Conservation (phyloP, 92 coral and sea anemone genomes). For the Palythoa heliodiscus region DNA sequence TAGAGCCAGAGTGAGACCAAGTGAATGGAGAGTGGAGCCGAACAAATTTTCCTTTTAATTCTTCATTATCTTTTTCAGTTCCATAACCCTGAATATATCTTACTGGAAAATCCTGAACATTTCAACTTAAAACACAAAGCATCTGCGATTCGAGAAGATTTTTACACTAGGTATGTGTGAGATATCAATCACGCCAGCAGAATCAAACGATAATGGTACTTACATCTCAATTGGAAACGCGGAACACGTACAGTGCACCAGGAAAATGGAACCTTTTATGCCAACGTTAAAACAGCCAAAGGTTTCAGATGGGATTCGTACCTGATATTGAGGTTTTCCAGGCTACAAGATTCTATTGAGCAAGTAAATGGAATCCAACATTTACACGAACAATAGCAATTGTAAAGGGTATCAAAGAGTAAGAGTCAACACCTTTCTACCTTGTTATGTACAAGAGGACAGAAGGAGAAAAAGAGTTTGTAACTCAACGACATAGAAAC, state of each 20-base stretch:
- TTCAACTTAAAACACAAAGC: slow-evolving; percentile 35
- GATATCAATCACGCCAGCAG: slow-evolving; percentile 42
- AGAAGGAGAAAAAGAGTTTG: slow-evolving; percentile 50
- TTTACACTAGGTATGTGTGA: slow-evolving; percentile 43
- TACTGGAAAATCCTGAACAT: slow-evolving; percentile 34
- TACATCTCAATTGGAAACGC: slow-evolving; percentile 46
- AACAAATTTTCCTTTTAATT: neutral
- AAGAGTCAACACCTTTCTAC: slow-evolving; percentile 48
- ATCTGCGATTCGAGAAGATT: slow-evolving; percentile 36
- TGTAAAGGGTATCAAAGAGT: slow-evolving; percentile 46
- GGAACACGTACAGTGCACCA: slow-evolving; percentile 48
- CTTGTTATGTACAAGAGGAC: slow-evolving; percentile 48
- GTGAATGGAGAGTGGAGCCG: no score
- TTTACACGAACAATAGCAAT: slow-evolving; percentile 53
- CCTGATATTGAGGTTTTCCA: slow-evolving; percentile 40
- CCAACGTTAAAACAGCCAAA: slow-evolving; percentile 44
- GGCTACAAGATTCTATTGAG: slow-evolving; percentile 22
- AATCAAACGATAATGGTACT: slow-evolving; percentile 54
- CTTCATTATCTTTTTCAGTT: neutral
- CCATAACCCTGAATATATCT: slow-evolving; percentile 26
- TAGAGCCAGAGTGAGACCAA: no score
- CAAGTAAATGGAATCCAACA: slow-evolving; percentile 52
- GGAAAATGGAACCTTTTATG: slow-evolving; percentile 50
- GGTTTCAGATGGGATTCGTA: slow-evolving; percentile 52
- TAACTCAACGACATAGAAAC: slow-evolving; percentile 63